These are phyloP conservation scores for Noctuana brunneofusca DNA, from an alignment of 2,888 invertebrate species.

Conservation along the genomic window DNA sequence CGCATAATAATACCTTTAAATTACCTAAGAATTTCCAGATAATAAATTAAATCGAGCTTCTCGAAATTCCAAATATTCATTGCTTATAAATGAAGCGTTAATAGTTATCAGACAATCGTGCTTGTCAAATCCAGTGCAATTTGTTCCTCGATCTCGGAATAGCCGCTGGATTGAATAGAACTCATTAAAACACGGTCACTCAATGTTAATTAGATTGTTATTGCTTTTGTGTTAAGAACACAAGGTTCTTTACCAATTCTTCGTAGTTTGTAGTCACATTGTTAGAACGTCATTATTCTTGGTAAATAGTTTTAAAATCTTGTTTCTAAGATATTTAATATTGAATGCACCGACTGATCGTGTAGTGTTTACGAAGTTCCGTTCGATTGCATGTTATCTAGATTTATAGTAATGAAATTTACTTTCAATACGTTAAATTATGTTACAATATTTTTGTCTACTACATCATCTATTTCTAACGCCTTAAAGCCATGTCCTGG, in stretches of 20 bases:
- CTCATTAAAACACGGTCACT: slow-evolving; percentile 28
- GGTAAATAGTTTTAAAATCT: neutral
- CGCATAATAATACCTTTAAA: too few relatives aligned
- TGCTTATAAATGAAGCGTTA: slow-evolving; percentile 14
- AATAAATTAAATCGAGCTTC: too few relatives aligned
- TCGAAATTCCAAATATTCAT: slow-evolving; percentile 25
- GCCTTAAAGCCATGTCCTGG: too few relatives aligned
- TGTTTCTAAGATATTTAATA: neutral
- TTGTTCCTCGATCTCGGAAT: slow-evolving; percentile 30
- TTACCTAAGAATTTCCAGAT: too few relatives aligned
- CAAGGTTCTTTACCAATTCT: slow-evolving; percentile 28
- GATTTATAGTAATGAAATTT: neutral
- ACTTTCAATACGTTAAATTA: neutral
- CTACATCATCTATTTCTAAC: too few relatives aligned
- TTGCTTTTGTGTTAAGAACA: slow-evolving; percentile 25
- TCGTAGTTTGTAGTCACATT: slow-evolving; percentile 17
- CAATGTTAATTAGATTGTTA: slow-evolving; percentile 29
- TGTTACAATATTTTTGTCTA: too few relatives aligned
- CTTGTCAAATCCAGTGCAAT: slow-evolving; percentile 27
- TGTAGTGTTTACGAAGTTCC: neutral
- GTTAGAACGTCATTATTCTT: slow-evolving; percentile 16
- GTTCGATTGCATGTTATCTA: neutral
- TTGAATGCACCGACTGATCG: neutral
- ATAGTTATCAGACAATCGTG: slow-evolving; percentile 20
- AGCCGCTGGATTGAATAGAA: slow-evolving; percentile 20